These are phyloP conservation scores for Mus musculus DNA, from an alignment of 2,113 vertebrate species.

Conservation along the genomic window GRCm39 chr16:96363501-96364000, in stretches of 20 bases:
- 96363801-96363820: neutral
- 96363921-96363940: neutral
- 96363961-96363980: neutral
- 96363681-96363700: neutral
- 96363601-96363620: neutral
- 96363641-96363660: neutral
- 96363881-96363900: rapidly evolving
- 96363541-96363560: neutral
- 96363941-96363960: neutral
- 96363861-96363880: neutral
- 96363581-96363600: slow-evolving; percentile 6
- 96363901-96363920: rapidly evolving
- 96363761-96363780: neutral
- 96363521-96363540: slow-evolving; percentile 20
- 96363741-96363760: neutral
- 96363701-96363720: neutral
- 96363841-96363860: neutral
- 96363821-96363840: neutral
- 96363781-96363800: neutral
- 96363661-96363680: neutral
- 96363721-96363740: neutral
- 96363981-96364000: neutral
- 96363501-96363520: neutral
- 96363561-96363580: slow-evolving; percentile 52
- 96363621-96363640: neutral